phyloP scores from a whole-genome alignment of 2,113 vertebrate species.

The Spea bombifrons region DNA sequence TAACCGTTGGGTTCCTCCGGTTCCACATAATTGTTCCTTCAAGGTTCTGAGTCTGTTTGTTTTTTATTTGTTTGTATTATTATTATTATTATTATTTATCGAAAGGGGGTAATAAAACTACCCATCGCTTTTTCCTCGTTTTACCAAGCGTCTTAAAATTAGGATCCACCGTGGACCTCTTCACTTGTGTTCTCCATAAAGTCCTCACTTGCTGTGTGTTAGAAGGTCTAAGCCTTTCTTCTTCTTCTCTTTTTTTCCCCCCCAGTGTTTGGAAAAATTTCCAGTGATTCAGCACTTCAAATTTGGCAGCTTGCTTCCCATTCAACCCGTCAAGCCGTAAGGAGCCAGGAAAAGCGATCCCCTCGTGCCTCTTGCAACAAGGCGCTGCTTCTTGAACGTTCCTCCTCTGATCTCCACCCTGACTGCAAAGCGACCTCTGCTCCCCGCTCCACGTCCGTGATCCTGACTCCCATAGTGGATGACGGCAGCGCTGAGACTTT shows the following conservation, averaged over 20 bases:
- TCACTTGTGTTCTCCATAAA: conserved; percentile 1
- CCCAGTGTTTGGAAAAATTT: conserved; percentile 97
- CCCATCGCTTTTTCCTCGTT: too few species aligned
- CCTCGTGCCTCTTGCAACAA: conserved; percentile 27
- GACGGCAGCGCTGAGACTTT: background rate
- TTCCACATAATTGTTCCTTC: too few species aligned
- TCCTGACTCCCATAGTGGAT: conserved; percentile 41
- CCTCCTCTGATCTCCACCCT: conserved; percentile 40
- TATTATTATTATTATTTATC: too few species aligned
- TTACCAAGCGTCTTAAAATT: too few species aligned
- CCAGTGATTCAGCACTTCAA: conserved; percentile 99
- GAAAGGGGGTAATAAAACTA: too few species aligned
- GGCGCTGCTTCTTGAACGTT: background rate
- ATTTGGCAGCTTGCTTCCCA: conserved; percentile 93
- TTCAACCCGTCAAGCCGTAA: conserved; percentile 84
- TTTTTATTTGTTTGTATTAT: too few species aligned
- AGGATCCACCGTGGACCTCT: too few species aligned
- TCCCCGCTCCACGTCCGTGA: conserved; percentile 47
- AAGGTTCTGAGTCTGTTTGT: too few species aligned
- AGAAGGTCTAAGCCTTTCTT: conserved; percentile 3
- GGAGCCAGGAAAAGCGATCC: conserved; percentile 36
- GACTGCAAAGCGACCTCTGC: conserved; percentile 36
- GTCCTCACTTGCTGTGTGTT: background rate
- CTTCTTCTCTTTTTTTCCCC: conserved; percentile 43
- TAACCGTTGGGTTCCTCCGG: too few species aligned